Evolutionary conservation across 2,797 vertebrate genomes (phyloP).

Genomic region (Microhierax caerulescens): DNA sequence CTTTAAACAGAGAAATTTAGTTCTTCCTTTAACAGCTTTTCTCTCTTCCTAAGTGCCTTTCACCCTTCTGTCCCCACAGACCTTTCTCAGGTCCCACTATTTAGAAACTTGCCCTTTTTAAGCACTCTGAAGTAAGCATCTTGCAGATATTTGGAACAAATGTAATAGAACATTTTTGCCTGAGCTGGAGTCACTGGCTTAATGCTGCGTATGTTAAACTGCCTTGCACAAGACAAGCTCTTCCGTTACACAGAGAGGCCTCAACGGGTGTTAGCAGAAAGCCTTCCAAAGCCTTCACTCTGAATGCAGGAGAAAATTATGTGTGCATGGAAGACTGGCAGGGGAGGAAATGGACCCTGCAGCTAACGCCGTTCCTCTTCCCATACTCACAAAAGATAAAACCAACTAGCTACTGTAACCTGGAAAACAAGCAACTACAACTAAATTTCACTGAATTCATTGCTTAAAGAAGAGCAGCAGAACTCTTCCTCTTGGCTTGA

Average conservation of each 20-base stretch:
- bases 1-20: neutral
- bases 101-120: neutral
- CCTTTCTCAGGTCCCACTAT: neutral
- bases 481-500: neutral
- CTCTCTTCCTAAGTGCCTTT: neutral
- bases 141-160: neutral
- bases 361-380: neutral
- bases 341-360: neutral
- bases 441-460: neutral
- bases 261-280: accelerated
- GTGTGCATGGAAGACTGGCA: neutral
- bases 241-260: neutral
- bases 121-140: neutral
- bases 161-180: neutral
- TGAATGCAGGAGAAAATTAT: neutral
- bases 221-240: neutral
- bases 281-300: neutral
- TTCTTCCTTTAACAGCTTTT: neutral
- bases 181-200: neutral
- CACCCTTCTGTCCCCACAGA: neutral
- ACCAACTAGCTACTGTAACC: neutral
- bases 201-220: neutral
- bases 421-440: neutral
- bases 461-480: neutral
- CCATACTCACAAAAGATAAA: neutral